phyloP scores from a whole-genome alignment of 2,797 vertebrate species.

The Kryptopterus vitreolus region DNA sequence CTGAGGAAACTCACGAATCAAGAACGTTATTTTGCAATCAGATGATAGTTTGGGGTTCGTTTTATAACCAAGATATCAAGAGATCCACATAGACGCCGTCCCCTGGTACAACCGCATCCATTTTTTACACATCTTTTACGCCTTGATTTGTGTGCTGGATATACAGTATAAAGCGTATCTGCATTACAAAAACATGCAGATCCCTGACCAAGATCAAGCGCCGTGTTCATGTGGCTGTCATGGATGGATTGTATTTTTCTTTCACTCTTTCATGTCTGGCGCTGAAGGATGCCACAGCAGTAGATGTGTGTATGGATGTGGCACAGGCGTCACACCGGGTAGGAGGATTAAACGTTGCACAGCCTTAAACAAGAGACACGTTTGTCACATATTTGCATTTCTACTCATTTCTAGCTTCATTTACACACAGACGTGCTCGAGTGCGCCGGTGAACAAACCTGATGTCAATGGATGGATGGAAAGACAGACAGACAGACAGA shows the following conservation, averaged over 20 bases:
- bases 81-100: neutral
- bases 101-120: neutral
- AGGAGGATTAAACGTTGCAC: neutral
- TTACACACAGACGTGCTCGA: too few relatives aligned
- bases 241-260: neutral
- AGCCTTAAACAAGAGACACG: too few relatives aligned
- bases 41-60: neutral
- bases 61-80: neutral
- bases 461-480: too few relatives aligned
- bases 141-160: neutral
- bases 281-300: neutral
- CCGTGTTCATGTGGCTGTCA: neutral
- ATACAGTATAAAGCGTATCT: neutral
- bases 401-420: neutral
- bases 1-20: neutral
- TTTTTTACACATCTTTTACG: neutral
- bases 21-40: neutral
- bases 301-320: neutral
- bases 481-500: too few relatives aligned
- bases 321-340: neutral
- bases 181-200: neutral
- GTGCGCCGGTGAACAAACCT: too few relatives aligned
- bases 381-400: too few relatives aligned
- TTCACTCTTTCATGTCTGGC: neutral
- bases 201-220: neutral